These are phyloP conservation scores for zebrafish (Danio rerio) DNA, from an alignment of 2,113 vertebrate species.

Conservation along the genomic window GRCz12tu NC_133193.1:16253501-16254000, in stretches of 20 bases:
- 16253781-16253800: constrained; percentile 3
- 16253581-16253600: constrained; percentile 8
- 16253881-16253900: constrained; percentile 23
- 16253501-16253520: too few species aligned
- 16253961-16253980: not conserved
- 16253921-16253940: not conserved
- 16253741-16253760: too few species aligned
- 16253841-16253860: constrained; percentile 5
- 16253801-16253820: constrained; percentile 11
- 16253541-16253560: not conserved
- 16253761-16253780: too few species aligned
- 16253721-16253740: not conserved
- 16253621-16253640: constrained; percentile 70
- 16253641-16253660: constrained; percentile 33
- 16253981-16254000: not conserved
- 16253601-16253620: constrained; percentile 75
- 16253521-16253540: too few species aligned
- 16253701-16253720: not conserved
- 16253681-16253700: not conserved
- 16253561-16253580: not conserved
- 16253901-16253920: constrained; percentile 22
- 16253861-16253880: constrained; percentile 38
- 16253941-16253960: not conserved
- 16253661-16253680: not conserved
- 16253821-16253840: not conserved